Conservation (phyloP, 2,888 invertebrate genomes). For the Micropterix aruncella region DNA sequence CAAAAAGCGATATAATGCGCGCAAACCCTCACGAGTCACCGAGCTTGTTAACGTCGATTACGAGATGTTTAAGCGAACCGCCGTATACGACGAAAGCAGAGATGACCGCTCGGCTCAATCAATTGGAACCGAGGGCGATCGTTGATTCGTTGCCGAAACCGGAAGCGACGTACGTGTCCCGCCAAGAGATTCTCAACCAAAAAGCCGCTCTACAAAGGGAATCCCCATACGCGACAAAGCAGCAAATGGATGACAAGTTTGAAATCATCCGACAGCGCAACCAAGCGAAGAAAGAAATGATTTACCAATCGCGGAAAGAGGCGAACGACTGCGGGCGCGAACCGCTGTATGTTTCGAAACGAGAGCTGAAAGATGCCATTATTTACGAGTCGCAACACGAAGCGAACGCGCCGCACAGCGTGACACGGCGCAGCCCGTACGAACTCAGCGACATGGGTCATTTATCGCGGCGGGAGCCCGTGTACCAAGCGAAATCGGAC, state of each 20-base stretch:
- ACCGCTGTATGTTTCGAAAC: slow-evolving; percentile 35
- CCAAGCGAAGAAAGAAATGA: slow-evolving; percentile 37
- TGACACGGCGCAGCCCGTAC: slow-evolving; percentile 24
- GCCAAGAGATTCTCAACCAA: slow-evolving; percentile 35
- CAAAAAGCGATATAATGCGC: slow-evolving; percentile 27
- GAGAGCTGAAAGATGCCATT: slow-evolving; percentile 35
- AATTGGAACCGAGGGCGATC: neutral
- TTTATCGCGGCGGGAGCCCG: slow-evolving; percentile 31
- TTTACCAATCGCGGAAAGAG: slow-evolving; percentile 36
- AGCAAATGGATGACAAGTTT: slow-evolving; percentile 29
- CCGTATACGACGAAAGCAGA: slow-evolving; percentile 31
- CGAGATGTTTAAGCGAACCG: slow-evolving; percentile 35
- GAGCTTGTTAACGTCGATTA: slow-evolving; percentile 15
- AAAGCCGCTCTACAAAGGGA: slow-evolving; percentile 34
- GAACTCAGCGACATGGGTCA: slow-evolving; percentile 36
- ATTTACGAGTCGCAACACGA: slow-evolving; percentile 38
- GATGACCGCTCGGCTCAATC: slow-evolving; percentile 25
- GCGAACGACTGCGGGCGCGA: slow-evolving; percentile 35
- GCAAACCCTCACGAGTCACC: slow-evolving; percentile 29
- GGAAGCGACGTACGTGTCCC: slow-evolving; percentile 35
- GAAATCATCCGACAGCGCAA: slow-evolving; percentile 39
- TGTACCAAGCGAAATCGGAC: slow-evolving; percentile 26
- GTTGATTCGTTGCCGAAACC: slow-evolving; percentile 12
- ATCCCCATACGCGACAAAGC: slow-evolving; percentile 22
- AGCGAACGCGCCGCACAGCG: slow-evolving; percentile 21